A percentile compares a stretch with the other conserved stretches of the same genome.
Conservation (phyloP, 2,888 invertebrate genomes). For the Teinopalpus imperialis region DNA sequence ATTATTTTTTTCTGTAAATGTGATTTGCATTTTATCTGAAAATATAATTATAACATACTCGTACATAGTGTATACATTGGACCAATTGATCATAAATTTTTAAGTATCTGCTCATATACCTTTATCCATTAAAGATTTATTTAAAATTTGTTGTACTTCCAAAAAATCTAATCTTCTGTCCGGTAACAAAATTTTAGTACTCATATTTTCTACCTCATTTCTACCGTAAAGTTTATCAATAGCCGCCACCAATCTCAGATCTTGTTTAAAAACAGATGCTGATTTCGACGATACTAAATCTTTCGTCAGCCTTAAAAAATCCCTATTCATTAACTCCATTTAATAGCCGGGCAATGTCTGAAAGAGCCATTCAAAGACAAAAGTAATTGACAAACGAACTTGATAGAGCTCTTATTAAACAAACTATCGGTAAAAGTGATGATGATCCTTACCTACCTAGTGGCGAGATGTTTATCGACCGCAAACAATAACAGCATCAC, state of each 20-base stretch:
- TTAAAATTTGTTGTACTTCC: slow-evolving; percentile 60
- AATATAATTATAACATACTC: too few relatives aligned
- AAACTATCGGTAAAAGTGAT: slow-evolving; percentile 70
- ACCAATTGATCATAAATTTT: too few relatives aligned
- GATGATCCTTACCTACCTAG: slow-evolving; percentile 78
- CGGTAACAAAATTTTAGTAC: slow-evolving; percentile 44
- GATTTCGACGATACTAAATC: slow-evolving; percentile 48
- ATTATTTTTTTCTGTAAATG: slow-evolving; percentile 46
- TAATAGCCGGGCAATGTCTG: slow-evolving; percentile 30
- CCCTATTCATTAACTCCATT: slow-evolving; percentile 68
- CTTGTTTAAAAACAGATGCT: slow-evolving; percentile 54
- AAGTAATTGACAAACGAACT: slow-evolving; percentile 68
- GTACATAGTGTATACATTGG: too few relatives aligned
- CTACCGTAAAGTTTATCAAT: slow-evolving; percentile 57
- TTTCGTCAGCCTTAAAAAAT: slow-evolving; percentile 49
- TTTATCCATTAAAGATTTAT: slow-evolving; percentile 35
- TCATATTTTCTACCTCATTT: slow-evolving; percentile 31
- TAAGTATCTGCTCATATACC: slow-evolving; percentile 35
- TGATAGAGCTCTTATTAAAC: slow-evolving; percentile 61
- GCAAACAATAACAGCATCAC: slow-evolving; percentile 80
- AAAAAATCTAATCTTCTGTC: slow-evolving; percentile 60
- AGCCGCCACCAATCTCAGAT: slow-evolving; percentile 58
- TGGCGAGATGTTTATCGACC: slow-evolving; percentile 81
- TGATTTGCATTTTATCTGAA: too few relatives aligned
- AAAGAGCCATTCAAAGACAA: slow-evolving; percentile 52